Evolutionary conservation across 2,888 invertebrate species (phyloP), one percentile per base, ranked within the genome.

Genomic region (Dysmachus trigonus): DNA sequence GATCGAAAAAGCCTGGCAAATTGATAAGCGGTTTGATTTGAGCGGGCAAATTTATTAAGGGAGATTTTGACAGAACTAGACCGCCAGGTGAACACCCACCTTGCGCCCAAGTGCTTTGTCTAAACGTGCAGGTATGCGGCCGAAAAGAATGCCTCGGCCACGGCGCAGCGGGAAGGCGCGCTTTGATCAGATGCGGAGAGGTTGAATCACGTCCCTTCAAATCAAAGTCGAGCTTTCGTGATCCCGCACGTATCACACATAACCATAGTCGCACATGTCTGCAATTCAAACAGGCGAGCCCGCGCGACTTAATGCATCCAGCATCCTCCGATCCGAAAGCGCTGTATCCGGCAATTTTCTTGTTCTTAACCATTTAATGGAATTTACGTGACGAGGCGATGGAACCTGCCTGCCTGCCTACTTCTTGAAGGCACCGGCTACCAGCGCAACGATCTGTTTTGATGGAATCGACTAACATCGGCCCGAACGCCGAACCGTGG

Each of bases 301-400:
- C 47, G 79, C 47, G 79, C 79, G 51, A 51, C 47, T 79, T 71
- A 72, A 83, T 83, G 83, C 83, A 72, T 83, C 83, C 73, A 71
- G 83, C 83, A 83, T 83, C 83, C 73, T 47, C 38, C 72, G 62
- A 83, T 72, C 72, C 83, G 41, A 71, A 72, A 72, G 47, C 72
- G 72, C 41, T 72, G 72, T 62, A 83, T 83, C 83, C 83, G 85
- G 77, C 76, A 85, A 85, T 85, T 85, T 85, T 79, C 85, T 85
- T 79, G 79, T 85, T 85, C 71, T 85, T 79, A 85, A 85, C 85
- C 76, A 85, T 90, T 90, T 91, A 90, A 91, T 91, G 90, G 90
- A 89, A 88, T 88, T 89, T 90, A 90, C 90, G 90, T 90, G 91
- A 90, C 87, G 87, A 41, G n/a, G 62, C 62, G 71, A 71, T 72